Percentiles rank a stretch among this genome's conserved stretches.
phyloP scores from a whole-genome alignment of 1,140 invertebrate genomes.

The Drosophila ambigua region DNA sequence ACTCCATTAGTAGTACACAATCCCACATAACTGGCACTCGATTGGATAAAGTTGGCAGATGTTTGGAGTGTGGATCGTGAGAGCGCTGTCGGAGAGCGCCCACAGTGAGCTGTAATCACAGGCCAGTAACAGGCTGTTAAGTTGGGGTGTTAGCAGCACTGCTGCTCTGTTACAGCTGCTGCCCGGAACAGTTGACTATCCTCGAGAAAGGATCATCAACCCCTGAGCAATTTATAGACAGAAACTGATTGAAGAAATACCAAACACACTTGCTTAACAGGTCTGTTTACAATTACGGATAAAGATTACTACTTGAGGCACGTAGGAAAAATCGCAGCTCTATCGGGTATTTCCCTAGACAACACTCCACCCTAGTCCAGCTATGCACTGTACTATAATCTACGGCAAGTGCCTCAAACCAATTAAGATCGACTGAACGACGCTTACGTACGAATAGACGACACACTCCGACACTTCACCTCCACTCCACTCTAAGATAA shows the following conservation, averaged over 20 bases:
- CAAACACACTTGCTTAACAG: no score
- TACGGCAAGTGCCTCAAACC: conserved; percentile 28
- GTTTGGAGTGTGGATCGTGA: no score
- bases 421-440: conserved; percentile 47
- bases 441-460: conserved; percentile 17
- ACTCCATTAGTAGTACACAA: conserved; percentile 31
- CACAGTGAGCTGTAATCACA: no score
- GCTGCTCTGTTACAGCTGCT: no score
- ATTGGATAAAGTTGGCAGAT: conserved; percentile 1
- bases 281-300: neutral
- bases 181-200: no score
- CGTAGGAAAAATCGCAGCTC: neutral
- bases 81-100: no score
- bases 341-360: conserved; percentile 41
- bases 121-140: no score
- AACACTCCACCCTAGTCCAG: conserved; percentile 15
- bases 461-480: conserved; percentile 23
- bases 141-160: no score
- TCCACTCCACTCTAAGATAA: conserved; percentile 31
- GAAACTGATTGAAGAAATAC: no score
- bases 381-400: conserved; percentile 1
- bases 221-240: no score
- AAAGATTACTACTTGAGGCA: neutral
- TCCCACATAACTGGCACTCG: conserved; percentile 11
- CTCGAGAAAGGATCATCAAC: no score